phyloP scores from a whole-genome alignment of 2,797 vertebrate species.

The Netta rufina region DNA sequence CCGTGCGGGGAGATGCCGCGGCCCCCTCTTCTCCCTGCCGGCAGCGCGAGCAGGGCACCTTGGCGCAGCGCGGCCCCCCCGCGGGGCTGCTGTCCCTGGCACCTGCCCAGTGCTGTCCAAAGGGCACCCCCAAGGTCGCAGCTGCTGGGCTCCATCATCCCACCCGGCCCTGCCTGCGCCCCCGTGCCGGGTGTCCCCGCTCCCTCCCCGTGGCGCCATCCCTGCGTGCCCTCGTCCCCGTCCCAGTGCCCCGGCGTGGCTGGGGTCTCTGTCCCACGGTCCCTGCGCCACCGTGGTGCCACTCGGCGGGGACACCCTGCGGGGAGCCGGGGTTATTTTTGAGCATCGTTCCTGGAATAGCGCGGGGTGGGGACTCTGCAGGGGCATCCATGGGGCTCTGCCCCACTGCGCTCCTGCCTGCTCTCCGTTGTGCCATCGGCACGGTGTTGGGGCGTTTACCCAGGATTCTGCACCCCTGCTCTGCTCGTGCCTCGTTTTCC shows the following conservation, averaged over 20 bases:
- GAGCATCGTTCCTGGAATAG: background rate
- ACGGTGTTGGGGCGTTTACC: background rate
- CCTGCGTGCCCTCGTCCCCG: background rate
- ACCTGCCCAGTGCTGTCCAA: background rate
- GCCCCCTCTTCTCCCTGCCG: background rate
- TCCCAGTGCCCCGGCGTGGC: no score
- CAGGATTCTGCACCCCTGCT: background rate
- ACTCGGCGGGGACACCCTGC: accelerated
- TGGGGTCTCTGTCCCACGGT: accelerated
- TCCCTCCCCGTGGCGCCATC: accelerated
- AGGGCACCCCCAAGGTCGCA: constrained; percentile 53
- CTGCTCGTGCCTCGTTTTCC: background rate
- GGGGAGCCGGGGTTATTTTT: background rate
- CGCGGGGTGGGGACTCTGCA: background rate
- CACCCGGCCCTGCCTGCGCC: no score
- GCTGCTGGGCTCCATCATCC: constrained; percentile 13
- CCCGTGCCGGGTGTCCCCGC: no score
- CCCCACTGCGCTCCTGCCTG: background rate
- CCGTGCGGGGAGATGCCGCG: background rate
- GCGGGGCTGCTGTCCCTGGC: background rate
- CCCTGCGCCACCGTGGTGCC: accelerated
- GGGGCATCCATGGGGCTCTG: background rate
- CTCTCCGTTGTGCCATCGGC: no score
- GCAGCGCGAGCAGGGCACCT: background rate
- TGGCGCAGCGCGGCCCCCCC: background rate